Conservation (phyloP, 2,113 vertebrate species). For the Sus scrofa region DNA sequence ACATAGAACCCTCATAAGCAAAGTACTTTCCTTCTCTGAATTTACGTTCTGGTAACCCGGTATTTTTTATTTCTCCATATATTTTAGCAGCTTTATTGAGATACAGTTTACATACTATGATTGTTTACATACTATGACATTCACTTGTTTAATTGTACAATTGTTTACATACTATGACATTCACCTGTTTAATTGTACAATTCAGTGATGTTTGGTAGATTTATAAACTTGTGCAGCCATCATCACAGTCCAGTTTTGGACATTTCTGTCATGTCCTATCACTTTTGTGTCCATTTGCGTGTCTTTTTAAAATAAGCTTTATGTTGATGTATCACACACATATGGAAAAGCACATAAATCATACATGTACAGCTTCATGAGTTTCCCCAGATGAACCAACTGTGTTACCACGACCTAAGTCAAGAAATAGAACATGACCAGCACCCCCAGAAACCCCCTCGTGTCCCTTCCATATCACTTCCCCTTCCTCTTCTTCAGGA, state of each 20-base stretch:
- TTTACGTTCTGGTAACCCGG: neutral
- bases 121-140: neutral
- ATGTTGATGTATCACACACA: neutral
- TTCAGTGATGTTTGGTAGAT: neutral
- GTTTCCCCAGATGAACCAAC: neutral
- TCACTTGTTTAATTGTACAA: too few species aligned
- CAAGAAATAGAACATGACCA: neutral
- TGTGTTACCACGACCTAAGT: neutral
- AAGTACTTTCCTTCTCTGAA: neutral
- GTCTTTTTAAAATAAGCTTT: conserved; percentile 42
- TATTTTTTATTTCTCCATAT: neutral
- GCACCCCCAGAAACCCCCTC: neutral
- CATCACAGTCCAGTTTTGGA: neutral
- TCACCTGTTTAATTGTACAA: neutral
- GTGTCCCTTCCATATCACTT: neutral
- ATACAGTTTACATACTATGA: neutral
- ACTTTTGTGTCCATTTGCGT: neutral
- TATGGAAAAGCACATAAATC: neutral
- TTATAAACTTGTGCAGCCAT: neutral
- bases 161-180: neutral
- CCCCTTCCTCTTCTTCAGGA: neutral
- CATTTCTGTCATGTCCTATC: neutral
- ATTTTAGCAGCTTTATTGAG: conserved; percentile 12
- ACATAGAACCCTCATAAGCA: neutral
- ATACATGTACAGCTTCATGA: neutral